These are phyloP conservation scores for Chrysoperla carnea DNA, from an alignment of 1,140 invertebrate genomes.

Conservation along the genomic window DNA sequence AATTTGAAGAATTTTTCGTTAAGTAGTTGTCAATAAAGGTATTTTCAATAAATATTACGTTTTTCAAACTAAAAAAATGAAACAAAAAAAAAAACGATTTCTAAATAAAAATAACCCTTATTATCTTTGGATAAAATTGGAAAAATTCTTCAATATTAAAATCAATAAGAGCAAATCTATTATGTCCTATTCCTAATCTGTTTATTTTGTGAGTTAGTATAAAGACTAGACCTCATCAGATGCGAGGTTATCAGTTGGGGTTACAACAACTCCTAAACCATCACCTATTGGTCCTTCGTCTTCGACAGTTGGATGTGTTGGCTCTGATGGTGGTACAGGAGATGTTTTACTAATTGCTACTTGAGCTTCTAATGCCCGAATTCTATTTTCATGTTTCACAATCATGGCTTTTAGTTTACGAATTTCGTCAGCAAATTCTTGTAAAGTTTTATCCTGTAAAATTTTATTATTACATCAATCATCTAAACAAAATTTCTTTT, in stretches of 20 bases:
- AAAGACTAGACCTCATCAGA: constrained; percentile 25
- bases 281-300: constrained; percentile 1
- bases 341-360: constrained; percentile 25
- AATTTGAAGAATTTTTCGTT: too few relatives aligned
- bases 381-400: constrained; percentile 85
- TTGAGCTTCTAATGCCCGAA: constrained; percentile 49
- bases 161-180: background rate
- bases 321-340: constrained; percentile 14
- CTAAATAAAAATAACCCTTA: background rate
- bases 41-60: background rate
- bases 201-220: background rate
- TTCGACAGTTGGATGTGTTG: constrained; percentile 8
- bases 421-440: constrained; percentile 72
- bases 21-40: too few relatives aligned
- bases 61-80: background rate
- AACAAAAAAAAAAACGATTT: background rate
- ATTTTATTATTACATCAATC: constrained; percentile 1
- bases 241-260: constrained; percentile 18
- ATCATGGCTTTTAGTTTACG: constrained; percentile 84
- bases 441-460: constrained; percentile 42
- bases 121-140: background rate
- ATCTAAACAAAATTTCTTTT: too few relatives aligned
- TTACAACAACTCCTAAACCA: background rate
- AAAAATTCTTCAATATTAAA: background rate
- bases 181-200: background rate